Base-by-base conservation (phyloP, 2,888 invertebrate genomes). In the Amphimallon solstitiale region DNA sequence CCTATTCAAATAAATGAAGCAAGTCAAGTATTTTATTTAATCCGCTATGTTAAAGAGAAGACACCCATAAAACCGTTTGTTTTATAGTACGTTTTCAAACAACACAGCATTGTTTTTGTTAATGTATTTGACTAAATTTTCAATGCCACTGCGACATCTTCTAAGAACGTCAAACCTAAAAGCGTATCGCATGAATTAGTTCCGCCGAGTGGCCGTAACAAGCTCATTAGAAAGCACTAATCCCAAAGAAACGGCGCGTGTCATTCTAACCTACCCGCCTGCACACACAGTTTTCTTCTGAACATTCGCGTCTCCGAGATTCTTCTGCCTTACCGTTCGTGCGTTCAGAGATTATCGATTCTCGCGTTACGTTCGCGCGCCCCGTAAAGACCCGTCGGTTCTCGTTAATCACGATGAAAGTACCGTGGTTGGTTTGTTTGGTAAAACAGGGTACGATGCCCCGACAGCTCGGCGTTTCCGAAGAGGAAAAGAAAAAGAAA, bases 401-500 rank as follows among this genome's bases (percentile, higher is more conserved):
- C 48, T 17, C n/a, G 23, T 48, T 54, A 17, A 40, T 19, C 19
- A 60, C 59, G 38, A 79, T 79, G 78, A 78, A 78, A 69, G 59
- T 78, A 49, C 75, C 73, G 62, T 78, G 78, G 76, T 68, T 76
- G 34, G 63, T 73, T 66, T 78, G 78, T 70, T 67, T 76, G 7
- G 72, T 67, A 54, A 64, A 68, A 19, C 67, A 67, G 40, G 67
- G 61, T 43, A 67, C 66, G 9, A 62, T 71, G 48, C 70, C 65
- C 35, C 51, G 65, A 2, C 15, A 15, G 14, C n/a, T 29, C 15
- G 43, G 17, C 15, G 43, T 17, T 34, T 17, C 14, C 1, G 3
- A 14, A 7, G 14, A 35, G 1, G 43, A 21, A 43, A 29, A 38
- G 34, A 15, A 15, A 43, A 45, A 45, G 21, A 67, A 65, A 60